These are phyloP conservation scores for Sus cebifrons DNA, from an alignment of 2,797 vertebrate genomes.

Conservation along the genomic window DNA sequence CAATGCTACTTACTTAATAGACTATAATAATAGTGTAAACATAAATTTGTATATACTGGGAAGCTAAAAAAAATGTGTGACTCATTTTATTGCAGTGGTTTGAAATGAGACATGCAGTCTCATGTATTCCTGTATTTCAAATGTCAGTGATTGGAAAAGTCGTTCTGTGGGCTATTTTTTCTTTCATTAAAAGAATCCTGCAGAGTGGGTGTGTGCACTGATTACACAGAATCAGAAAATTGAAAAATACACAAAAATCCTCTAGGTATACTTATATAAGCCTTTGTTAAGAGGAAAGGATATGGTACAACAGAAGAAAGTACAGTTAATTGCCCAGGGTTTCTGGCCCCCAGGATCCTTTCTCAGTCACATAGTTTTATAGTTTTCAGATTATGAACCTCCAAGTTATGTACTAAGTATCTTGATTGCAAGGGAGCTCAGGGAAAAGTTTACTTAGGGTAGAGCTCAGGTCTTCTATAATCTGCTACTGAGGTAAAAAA, in stretches of 20 bases:
- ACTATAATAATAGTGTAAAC: not conserved
- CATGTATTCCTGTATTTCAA: not conserved
- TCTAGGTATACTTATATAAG: not conserved
- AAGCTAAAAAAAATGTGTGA: not conserved
- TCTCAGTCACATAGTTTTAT: not conserved
- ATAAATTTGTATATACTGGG: not conserved
- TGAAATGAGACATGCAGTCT: not conserved
- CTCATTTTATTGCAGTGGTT: no score
- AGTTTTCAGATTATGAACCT: not conserved
- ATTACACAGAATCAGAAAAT: not conserved
- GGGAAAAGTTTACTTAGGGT: not conserved
- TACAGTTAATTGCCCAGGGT: not conserved
- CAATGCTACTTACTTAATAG: not conserved
- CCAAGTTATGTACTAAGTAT: not conserved
- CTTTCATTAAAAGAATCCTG: not conserved
- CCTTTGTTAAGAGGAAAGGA: constrained; percentile 18
- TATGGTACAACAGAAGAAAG: not conserved
- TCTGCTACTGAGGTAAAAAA: not conserved
- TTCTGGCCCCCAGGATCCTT: not conserved
- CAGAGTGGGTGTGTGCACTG: not conserved
- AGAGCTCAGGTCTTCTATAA: not conserved
- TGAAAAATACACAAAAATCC: not conserved
- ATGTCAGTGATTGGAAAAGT: not conserved
- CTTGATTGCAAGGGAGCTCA: not conserved
- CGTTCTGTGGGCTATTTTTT: not conserved